Percentiles rank a stretch among this genome's conserved stretches.
These are phyloP conservation scores for Hemaris fuciformis DNA, from an alignment of 2,888 invertebrate species.

Conservation along the genomic window DNA sequence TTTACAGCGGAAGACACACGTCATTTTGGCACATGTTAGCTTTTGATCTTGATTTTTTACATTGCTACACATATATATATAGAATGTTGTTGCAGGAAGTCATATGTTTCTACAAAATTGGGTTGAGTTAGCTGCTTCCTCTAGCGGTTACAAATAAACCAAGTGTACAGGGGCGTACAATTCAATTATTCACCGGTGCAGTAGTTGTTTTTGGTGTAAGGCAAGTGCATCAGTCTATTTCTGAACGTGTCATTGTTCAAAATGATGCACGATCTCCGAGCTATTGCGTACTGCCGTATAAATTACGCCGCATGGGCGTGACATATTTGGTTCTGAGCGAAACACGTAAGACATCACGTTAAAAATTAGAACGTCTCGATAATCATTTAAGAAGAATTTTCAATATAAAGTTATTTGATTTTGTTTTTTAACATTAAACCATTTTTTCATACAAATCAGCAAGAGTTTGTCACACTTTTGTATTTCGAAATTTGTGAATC, in stretches of 20 bases:
- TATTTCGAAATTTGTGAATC: too few species aligned
- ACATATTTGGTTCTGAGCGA: background rate
- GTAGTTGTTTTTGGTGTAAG: constrained; percentile 13
- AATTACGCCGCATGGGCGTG: background rate
- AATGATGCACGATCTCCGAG: constrained; percentile 45
- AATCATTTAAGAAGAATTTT: too few species aligned
- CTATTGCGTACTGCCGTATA: background rate
- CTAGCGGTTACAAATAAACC: constrained; percentile 12
- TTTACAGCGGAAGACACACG: constrained; percentile 10
- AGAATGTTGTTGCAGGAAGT: constrained; percentile 3
- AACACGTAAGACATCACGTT: too few species aligned
- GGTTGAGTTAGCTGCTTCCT: constrained; percentile 3
- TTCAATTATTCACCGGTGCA: constrained; percentile 33
- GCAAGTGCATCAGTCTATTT: constrained; percentile 47
- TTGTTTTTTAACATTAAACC: too few species aligned
- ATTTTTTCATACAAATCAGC: too few species aligned
- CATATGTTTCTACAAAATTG: constrained; percentile 3
- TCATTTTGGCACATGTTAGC: constrained; percentile 8
- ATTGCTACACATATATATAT: background rate
- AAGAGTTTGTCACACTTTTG: too few species aligned
- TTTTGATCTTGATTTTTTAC: constrained; percentile 1
- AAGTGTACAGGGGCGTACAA: constrained; percentile 14
- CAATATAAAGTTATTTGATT: too few species aligned
- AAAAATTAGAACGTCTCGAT: too few species aligned
- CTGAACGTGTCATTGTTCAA: constrained; percentile 51